phyloP scores from a whole-genome alignment of 2,888 invertebrate genomes.

The Apodemia zela region DNA sequence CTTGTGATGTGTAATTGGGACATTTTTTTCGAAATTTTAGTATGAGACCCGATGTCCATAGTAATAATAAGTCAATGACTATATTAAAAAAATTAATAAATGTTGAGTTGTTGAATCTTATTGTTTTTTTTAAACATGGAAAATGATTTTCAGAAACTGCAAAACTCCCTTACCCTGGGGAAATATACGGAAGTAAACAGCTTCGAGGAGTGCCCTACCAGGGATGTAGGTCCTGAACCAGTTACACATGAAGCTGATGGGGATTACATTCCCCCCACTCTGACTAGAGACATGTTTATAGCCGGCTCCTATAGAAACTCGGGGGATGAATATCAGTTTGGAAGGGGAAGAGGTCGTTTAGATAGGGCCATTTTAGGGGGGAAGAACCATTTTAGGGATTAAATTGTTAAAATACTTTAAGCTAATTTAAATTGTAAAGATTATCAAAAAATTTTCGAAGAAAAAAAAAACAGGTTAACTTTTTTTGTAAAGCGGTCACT shows the following conservation, averaged over 20 bases:
- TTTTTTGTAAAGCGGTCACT: too few species aligned
- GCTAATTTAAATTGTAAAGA: too few species aligned
- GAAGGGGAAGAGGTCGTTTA: slow-evolving; percentile 17
- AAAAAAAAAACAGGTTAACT: too few species aligned
- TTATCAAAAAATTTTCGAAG: too few species aligned
- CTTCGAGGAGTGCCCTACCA: slow-evolving; percentile 35
- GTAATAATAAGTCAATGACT: too few species aligned
- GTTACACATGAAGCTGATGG: background rate
- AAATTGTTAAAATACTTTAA: too few species aligned
- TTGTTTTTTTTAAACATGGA: background rate
- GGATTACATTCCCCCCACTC: background rate
- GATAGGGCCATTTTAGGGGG: background rate
- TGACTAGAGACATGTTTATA: slow-evolving; percentile 30
- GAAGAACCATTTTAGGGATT: background rate
- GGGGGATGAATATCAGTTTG: background rate
- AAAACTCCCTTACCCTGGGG: slow-evolving; percentile 20
- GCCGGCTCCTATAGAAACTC: slow-evolving; percentile 34
- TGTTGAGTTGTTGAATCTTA: too few species aligned
- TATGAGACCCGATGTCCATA: too few species aligned
- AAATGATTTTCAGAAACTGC: slow-evolving; percentile 24
- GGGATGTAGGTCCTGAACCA: slow-evolving; percentile 29
- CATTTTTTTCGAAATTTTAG: too few species aligned
- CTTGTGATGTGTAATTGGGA: too few species aligned
- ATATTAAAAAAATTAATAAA: too few species aligned
- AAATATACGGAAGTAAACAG: slow-evolving; percentile 22